Evolutionary conservation across 2,113 vertebrate species (phyloP), one percentile per base, ranked within the genome.

Genomic region (Syngnathus scovelli): DNA sequence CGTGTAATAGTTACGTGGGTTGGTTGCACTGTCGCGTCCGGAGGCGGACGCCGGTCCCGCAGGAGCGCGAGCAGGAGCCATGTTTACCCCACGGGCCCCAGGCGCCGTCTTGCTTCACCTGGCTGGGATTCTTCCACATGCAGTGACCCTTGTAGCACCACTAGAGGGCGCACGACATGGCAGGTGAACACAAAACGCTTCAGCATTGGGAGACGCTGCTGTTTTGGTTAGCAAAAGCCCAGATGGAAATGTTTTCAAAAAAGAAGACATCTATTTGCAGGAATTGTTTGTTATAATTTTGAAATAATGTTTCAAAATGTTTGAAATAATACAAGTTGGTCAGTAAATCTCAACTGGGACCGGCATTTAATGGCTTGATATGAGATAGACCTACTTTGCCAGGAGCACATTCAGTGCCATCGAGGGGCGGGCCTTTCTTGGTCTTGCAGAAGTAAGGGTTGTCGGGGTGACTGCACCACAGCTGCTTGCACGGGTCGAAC

Each of bases 131-230:
- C 76, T 96, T 97, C 96, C 96, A 98, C 94, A 99, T 98, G 89
- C 97, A 99, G 80, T 99, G 96, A 80, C 97, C 97, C 89, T 99
- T 98, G 63, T 98, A 99, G 88, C 97, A 99, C 97, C 97, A 98
- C 97, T 99, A 23, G 43, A 37, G 15, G 62, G 16, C 41, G 63
- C 54, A 10, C 44, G 10, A 12, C 43, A 15, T 13, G 9, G 43
- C 43, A 64, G 52, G 43, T 55, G 27, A 43, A 16, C 43, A 23
- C 7, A 27, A 4, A 16, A 36, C 1, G 2, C 27, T 64, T 6
- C 44, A 13, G 27, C 5, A 16, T 33, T 33, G 27, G 19, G 15
- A 49, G 18, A 19, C 7, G 48, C 18, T 19, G 18, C 18, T 49
- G 48, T 19, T 49, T n/a, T 49, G 48, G 19, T 51, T n/a, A 33